A percentile compares a stretch with the other conserved stretches of the same genome.
Evolutionary conservation across 2,888 invertebrate species (phyloP).

Genomic region (Cataglyphis rosenhaueri): DNA sequence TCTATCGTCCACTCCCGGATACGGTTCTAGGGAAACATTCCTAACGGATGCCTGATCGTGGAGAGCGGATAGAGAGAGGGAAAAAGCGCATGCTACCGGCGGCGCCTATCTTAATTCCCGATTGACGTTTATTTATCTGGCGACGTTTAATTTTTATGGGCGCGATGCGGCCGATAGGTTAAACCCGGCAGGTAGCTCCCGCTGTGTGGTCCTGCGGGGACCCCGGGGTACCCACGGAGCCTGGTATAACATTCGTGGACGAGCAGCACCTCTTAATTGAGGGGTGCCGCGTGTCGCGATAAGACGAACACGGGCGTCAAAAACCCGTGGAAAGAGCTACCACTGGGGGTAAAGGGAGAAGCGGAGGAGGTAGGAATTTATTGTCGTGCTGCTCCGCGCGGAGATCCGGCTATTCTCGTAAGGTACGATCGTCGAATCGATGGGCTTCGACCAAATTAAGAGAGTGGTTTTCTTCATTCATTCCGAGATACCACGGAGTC

Average conservation of each 20-base stretch:
- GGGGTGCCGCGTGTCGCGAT: constrained; percentile 80
- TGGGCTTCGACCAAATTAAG: constrained; percentile 64
- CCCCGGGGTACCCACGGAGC: constrained; percentile 50
- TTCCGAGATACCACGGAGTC: constrained; percentile 55
- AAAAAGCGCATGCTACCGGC: constrained; percentile 68
- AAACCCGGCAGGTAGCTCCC: constrained; percentile 80
- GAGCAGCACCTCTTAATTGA: constrained; percentile 80
- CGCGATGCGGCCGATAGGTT: constrained; percentile 82
- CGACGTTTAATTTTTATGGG: constrained; percentile 85
- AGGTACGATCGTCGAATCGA: constrained; percentile 55
- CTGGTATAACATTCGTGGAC: constrained; percentile 75
- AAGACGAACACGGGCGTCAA: constrained; percentile 80
- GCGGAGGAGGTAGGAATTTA: constrained; percentile 70
- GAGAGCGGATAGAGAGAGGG: constrained; percentile 42
- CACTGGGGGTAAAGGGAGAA: constrained; percentile 60
- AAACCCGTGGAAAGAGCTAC: constrained; percentile 75
- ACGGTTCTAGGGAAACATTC: constrained; percentile 66
- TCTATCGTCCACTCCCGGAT: constrained; percentile 48
- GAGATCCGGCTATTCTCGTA: constrained; percentile 27
- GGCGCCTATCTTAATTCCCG: constrained; percentile 83
- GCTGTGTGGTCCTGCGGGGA: constrained; percentile 82
- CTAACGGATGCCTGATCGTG: constrained; percentile 62
- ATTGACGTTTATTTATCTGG: constrained; percentile 85
- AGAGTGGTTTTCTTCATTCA: constrained; percentile 70
- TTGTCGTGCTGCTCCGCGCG: constrained; percentile 58